Percentiles rank a stretch among this genome's conserved stretches.
These are phyloP conservation scores for Osmoderma eremita DNA, from an alignment of 2,888 invertebrate genomes.

Conservation along the genomic window DNA sequence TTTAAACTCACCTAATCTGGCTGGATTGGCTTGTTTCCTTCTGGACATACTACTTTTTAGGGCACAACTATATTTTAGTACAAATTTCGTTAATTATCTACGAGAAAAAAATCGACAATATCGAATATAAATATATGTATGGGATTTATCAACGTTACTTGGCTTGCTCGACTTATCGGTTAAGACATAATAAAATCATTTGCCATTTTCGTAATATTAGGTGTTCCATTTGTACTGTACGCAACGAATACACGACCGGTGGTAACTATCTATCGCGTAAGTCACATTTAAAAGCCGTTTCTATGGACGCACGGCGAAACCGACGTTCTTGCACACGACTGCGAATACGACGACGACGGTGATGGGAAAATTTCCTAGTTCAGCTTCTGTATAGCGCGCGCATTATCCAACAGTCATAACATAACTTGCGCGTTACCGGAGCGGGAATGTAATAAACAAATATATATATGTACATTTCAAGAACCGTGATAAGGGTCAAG, in stretches of 20 bases:
- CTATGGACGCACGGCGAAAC: not conserved
- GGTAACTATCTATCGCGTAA: not conserved
- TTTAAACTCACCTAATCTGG: conserved; percentile 55
- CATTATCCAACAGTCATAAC: conserved; percentile 12
- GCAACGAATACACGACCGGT: too few relatives aligned
- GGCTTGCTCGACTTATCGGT: too few relatives aligned
- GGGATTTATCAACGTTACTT: too few relatives aligned
- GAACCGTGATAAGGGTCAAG: too few relatives aligned
- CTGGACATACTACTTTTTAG: conserved; percentile 52
- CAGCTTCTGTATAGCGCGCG: conserved; percentile 29
- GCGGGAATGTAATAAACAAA: too few relatives aligned
- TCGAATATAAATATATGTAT: too few relatives aligned
- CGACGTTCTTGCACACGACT: conserved; percentile 8
- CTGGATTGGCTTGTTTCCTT: conserved; percentile 58
- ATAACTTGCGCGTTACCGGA: conserved; percentile 19
- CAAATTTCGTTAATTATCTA: not conserved
- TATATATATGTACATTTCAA: too few relatives aligned
- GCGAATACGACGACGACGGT: not conserved
- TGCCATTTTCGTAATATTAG: too few relatives aligned
- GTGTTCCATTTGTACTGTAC: too few relatives aligned
- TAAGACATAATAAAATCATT: too few relatives aligned
- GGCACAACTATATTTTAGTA: conserved; percentile 9
- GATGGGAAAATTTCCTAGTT: conserved; percentile 25
- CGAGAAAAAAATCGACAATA: not conserved
- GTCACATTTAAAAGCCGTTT: conserved; percentile 15